Evolutionary conservation across 2,888 invertebrate species (phyloP).

Genomic region (Keiferia lycopersicella): DNA sequence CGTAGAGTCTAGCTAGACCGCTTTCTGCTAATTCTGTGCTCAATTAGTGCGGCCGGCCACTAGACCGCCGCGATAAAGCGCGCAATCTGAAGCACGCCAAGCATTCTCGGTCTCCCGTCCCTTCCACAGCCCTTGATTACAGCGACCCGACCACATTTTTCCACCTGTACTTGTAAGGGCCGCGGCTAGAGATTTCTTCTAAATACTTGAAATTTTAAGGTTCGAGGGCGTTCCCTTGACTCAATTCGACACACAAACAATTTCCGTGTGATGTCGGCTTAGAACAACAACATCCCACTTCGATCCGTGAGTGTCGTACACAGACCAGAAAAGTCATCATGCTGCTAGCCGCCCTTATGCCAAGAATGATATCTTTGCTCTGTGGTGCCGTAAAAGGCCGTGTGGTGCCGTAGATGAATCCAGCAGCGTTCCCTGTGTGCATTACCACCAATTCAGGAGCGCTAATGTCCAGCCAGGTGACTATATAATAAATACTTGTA

Average conservation of each 20-base stretch:
- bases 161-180: constrained; percentile 25
- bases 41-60: constrained; percentile 46
- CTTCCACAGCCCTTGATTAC: constrained; percentile 24
- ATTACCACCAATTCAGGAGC: too few species aligned
- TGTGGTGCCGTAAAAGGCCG: too few species aligned
- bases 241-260: not conserved
- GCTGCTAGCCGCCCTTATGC: too few species aligned
- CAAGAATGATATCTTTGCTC: too few species aligned
- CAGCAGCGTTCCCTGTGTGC: too few species aligned
- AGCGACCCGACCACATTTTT: constrained; percentile 25
- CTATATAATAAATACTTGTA: too few species aligned
- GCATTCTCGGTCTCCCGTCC: constrained; percentile 14
- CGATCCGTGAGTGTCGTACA: too few species aligned
- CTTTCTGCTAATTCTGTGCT: constrained; percentile 48
- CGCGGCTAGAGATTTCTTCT: not conserved
- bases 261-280: too few species aligned
- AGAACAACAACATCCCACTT: too few species aligned
- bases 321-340: too few species aligned
- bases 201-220: not conserved
- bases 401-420: too few species aligned
- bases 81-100: constrained; percentile 22
- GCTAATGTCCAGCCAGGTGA: too few species aligned
- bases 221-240: constrained; percentile 2
- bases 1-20: constrained; percentile 40
- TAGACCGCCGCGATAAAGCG: constrained; percentile 37